Percentiles rank a stretch among this genome's conserved stretches.
Evolutionary conservation across 2,888 invertebrate genomes (phyloP).

Genomic region (Macropis europaea): DNA sequence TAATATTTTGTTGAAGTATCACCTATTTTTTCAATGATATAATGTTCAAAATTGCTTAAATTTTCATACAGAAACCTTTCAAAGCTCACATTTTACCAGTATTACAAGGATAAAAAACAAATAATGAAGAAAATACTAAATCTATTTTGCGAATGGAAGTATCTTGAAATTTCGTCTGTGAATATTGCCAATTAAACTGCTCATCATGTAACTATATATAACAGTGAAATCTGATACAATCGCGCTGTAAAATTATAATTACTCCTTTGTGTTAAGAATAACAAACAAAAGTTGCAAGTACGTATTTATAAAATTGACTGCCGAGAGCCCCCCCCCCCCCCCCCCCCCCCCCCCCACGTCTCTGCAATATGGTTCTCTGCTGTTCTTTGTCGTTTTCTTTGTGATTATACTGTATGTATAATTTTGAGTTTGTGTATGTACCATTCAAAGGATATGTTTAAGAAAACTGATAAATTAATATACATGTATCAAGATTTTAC

Average conservation of each 20-base stretch:
- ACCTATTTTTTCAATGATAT: background rate
- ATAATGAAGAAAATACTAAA: background rate
- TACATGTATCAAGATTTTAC: background rate
- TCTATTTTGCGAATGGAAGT: background rate
- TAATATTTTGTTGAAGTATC: background rate
- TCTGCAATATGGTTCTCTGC: background rate
- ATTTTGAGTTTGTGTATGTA: too few relatives aligned
- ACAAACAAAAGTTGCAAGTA: constrained; percentile 15
- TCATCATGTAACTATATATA: constrained; percentile 25
- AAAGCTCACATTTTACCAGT: constrained; percentile 7
- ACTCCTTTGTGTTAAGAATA: constrained; percentile 13
- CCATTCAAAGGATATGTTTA: background rate
- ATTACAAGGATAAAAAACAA: background rate
- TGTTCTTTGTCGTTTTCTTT: constrained; percentile 7
- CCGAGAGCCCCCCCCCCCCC: constrained; percentile 39
- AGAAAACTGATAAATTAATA: background rate
- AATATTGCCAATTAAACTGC: constrained; percentile 20
- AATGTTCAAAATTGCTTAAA: background rate
- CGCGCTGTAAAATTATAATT: constrained; percentile 25
- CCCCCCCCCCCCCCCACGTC: background rate
- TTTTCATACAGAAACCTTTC: background rate
- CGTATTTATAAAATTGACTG: constrained; percentile 26
- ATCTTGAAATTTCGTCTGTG: background rate
- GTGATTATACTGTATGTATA: constrained; percentile 4
- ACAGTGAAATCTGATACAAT: constrained; percentile 33